Percentiles rank a stretch among this genome's conserved stretches.
Evolutionary conservation across 2,797 vertebrate species (phyloP).

Genomic region (Hippoglossus hippoglossus): DNA sequence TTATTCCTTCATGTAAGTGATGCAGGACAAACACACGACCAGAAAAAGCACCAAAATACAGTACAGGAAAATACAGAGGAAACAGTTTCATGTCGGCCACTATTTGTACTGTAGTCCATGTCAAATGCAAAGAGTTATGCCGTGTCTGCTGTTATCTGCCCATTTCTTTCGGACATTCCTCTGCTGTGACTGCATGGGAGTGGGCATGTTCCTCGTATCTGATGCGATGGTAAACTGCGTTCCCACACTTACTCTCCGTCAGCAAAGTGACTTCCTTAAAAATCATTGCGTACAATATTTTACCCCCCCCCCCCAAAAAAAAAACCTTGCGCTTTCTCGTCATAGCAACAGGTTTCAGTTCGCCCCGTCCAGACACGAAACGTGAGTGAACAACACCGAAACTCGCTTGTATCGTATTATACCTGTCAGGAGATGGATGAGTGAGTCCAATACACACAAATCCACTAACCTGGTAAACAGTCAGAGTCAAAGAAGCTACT

Average conservation of each 20-base stretch:
- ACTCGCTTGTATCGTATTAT: not conserved
- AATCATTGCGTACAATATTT: not conserved
- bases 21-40: not conserved
- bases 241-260: slow-evolving; percentile 51
- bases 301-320: not conserved
- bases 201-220: slow-evolving; percentile 44
- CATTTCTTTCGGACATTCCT: slow-evolving; percentile 57
- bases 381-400: not conserved
- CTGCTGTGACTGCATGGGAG: slow-evolving; percentile 44
- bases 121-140: slow-evolving; percentile 13
- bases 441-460: not conserved
- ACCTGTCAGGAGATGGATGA: not conserved
- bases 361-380: slow-evolving; percentile 15
- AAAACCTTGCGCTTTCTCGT: not conserved
- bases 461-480: no score
- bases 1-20: not conserved
- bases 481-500: no score
- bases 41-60: not conserved
- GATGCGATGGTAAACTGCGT: slow-evolving; percentile 31
- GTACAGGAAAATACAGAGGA: not conserved
- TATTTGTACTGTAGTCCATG: not conserved
- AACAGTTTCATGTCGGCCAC: not conserved
- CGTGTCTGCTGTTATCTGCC: slow-evolving; percentile 13
- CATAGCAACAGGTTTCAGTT: slow-evolving; percentile 4
- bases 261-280: slow-evolving; percentile 7